Evolutionary conservation across 2,113 vertebrate genomes (phyloP).

Genomic region (Colinus virginianus): DNA sequence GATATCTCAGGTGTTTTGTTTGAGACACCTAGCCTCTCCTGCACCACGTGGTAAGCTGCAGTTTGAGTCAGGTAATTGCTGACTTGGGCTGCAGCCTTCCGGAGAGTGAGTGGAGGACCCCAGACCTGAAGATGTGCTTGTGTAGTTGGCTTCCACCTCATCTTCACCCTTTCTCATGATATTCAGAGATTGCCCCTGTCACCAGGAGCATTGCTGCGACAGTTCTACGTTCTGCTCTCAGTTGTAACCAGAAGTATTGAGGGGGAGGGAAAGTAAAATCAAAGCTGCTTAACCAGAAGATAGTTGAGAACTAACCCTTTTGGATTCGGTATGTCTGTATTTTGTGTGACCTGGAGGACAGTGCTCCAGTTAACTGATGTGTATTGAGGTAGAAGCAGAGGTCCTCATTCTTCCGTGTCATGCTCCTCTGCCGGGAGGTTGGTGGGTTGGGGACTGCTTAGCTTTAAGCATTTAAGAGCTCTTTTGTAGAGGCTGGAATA

Average conservation of each 20-base stretch:
- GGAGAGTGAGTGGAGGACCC: background rate
- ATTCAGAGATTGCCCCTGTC: background rate
- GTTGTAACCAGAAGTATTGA: background rate
- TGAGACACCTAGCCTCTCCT: background rate
- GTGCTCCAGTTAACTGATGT: background rate
- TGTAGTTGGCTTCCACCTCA: background rate
- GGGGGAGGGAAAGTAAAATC: background rate
- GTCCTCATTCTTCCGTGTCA: background rate
- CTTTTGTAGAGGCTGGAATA: background rate
- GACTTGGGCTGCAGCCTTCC: slow-evolving; percentile 3
- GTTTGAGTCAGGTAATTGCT: slow-evolving; percentile 45
- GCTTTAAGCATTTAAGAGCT: background rate
- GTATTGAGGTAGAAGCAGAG: background rate
- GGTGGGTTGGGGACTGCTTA: background rate
- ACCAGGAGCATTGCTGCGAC: background rate
- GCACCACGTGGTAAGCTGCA: background rate
- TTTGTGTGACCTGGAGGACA: background rate
- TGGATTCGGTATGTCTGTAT: background rate
- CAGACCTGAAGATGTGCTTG: background rate
- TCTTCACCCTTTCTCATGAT: background rate
- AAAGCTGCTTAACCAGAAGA: background rate
- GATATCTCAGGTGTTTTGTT: background rate
- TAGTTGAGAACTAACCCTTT: background rate
- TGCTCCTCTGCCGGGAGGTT: background rate
- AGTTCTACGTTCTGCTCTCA: background rate